phyloP scores from a whole-genome alignment of 2,888 invertebrate species.

The Xestia rhomboidea region DNA sequence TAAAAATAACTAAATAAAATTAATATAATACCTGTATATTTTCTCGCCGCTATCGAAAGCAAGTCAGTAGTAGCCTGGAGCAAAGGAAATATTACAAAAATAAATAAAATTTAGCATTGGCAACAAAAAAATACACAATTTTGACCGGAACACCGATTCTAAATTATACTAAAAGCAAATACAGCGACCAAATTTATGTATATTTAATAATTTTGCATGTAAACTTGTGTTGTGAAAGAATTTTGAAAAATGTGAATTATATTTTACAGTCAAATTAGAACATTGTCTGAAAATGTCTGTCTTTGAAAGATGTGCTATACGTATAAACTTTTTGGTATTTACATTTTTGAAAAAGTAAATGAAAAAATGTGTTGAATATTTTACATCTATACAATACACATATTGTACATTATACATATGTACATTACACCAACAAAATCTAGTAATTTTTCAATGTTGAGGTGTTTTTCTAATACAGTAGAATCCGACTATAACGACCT shows the following conservation, averaged over 20 bases:
- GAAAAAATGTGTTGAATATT: background rate
- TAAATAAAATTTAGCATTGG: conserved; percentile 42
- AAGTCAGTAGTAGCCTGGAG: conserved; percentile 67
- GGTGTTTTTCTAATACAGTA: background rate
- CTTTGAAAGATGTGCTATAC: background rate
- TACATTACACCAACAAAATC: background rate
- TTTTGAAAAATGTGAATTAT: background rate
- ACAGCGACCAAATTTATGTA: background rate
- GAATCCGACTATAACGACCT: too few relatives aligned
- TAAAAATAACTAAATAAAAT: background rate
- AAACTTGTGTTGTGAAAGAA: background rate
- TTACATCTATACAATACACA: background rate
- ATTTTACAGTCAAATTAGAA: background rate
- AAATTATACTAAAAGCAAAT: conserved; percentile 23
- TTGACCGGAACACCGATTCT: conserved; percentile 1
- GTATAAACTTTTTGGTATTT: background rate
- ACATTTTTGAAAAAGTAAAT: background rate
- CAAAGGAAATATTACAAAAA: conserved; percentile 57
- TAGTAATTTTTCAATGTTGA: background rate
- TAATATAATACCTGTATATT: conserved; percentile 60
- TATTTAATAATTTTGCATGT: conserved; percentile 7
- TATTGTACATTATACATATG: background rate
- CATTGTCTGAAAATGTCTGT: background rate
- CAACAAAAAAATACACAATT: conserved; percentile 39
- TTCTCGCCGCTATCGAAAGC: conserved; percentile 46